Base-by-base conservation (phyloP, 64 coral and sea anemone species). In the Porites australiensis region DNA sequence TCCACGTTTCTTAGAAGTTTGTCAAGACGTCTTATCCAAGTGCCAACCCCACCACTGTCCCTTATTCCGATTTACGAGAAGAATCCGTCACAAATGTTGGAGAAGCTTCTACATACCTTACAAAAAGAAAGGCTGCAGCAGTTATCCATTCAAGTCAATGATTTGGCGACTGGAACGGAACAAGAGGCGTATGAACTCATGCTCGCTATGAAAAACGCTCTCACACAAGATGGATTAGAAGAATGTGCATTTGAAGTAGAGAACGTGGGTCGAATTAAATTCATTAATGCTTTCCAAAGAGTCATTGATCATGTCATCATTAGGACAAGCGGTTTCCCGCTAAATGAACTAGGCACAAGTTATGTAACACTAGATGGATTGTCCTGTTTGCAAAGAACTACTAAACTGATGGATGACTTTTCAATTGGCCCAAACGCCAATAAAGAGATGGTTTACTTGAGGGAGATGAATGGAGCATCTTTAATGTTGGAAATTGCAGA, bases 401-500 rank as follows among this genome's bases (percentile, higher is more conserved):
- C 67, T n/a, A 70, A 70, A 70, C 44, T 70, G 44, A 27, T 70
- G 67, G 44, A 70, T 70, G 67, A 37, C n/a, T 0, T 70, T 6
- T 27, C 67, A 27, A 27, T 70, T 70, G 67, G 67, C 44, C 67
- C 67, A 22, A 27, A 70, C 44, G 67, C 67, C 44, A 70, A 70
- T 70, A 70, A 70, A 70, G 67, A 27, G n/a, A 70, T 27, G 16
- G 47, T 87, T 87, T 88, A 74, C 58, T 75, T 75, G 53, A 88
- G 84, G 73, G 67, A 62, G 86, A 44, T 55, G 51, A 71, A 48
- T 88, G 68, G 68, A 9, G 69, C 68, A 57, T 88, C 69, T 14
- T 75, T 74, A 74, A 88, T 88, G 86, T 13, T 88, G 57, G 86
- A 88, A 60, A 88, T 88, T 74, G 69, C 86, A 0, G 70, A 88